Base-by-base conservation (phyloP, 2,113 vertebrate species). In the Hipposideros armiger region DNA sequence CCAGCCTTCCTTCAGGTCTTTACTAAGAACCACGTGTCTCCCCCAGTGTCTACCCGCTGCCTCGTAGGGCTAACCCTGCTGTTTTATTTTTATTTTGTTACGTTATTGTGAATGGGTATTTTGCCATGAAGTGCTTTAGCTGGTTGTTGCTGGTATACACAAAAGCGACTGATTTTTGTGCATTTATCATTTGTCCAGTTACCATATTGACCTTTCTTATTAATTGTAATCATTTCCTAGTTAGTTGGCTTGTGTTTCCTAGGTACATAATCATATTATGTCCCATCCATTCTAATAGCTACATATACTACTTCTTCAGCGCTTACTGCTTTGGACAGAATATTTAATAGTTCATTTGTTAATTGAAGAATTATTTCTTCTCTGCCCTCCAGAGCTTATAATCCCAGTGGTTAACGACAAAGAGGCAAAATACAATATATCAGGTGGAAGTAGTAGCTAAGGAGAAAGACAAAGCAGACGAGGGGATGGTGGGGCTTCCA, bases 171-270 rank as follows among this genome's bases (percentile, higher is more conserved):
- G 22, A 20, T 0, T 11, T 36, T 0, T 58, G 32, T 16, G 20
- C 19, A 2, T 0, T 26, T 17, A 17, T 8, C 22, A 0, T 1
- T 13, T 19, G 8, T 50, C n/a, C 54, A 24, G 54, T 69, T 50
- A 45, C 19, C 1, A 20, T 8, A 32, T 2, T 54, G 42, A 32
- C 62, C 70, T 24, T 42, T 83, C 69, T 87, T 9, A 30, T 9
- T 30, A 70, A 64, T 1, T 42, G 13, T 2, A 14, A 9, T 40
- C 6, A 11, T 24, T 60, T 45, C 73, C 69, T n/a, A 36, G 54
- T 16, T 13, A 5, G 28, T 9, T 19, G 45, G 60, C n/a, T n/a
- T 32, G 17, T 45, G 70, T 66, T 32, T 56, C 17, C 42, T 42
- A 45, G 17, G 60, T 14, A 64, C 32, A n/a, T 4, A 17, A 11